Evolutionary conservation across 92 coral and sea anemone genomes (phyloP).

Genomic region (Virgularia gustaviana): DNA sequence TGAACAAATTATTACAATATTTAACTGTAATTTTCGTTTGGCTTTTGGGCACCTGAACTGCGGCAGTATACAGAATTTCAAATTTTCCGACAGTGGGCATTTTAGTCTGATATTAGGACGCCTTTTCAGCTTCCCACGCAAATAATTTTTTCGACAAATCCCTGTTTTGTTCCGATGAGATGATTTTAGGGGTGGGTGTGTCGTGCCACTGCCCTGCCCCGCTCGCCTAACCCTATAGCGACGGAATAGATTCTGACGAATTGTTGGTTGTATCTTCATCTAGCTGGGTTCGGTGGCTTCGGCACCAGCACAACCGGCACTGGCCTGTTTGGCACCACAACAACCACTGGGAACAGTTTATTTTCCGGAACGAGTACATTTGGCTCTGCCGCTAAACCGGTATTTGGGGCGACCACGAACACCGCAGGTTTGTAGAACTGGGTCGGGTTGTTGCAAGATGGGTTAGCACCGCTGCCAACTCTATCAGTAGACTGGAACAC

Average conservation of each 20-base stretch:
- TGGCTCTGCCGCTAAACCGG: slow-evolving; percentile 16
- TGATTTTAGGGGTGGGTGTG: too few relatives aligned
- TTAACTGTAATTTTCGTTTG: too few relatives aligned
- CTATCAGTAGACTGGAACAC: too few relatives aligned
- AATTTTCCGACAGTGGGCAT: too few relatives aligned
- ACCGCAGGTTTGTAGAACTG: slow-evolving; percentile 10
- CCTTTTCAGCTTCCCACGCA: too few relatives aligned
- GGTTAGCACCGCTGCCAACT: neutral
- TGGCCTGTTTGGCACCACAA: slow-evolving; percentile 19
- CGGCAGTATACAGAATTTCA: too few relatives aligned
- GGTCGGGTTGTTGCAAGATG: neutral
- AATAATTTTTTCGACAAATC: too few relatives aligned
- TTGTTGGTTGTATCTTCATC: neutral
- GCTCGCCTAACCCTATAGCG: neutral
- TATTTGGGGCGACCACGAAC: slow-evolving; percentile 33
- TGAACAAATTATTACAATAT: too few relatives aligned
- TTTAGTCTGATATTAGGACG: too few relatives aligned
- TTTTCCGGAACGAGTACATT: slow-evolving; percentile 30
- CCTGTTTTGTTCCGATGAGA: neutral
- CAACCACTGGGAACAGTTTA: slow-evolving; percentile 17
- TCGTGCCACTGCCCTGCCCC: too few relatives aligned
- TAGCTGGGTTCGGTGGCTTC: slow-evolving; percentile 36
- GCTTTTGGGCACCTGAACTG: too few relatives aligned
- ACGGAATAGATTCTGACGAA: neutral
- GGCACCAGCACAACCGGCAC: slow-evolving; percentile 22